These are phyloP conservation scores for Cisticola juncidis DNA, from an alignment of 2,113 vertebrate species.

Conservation along the genomic window DNA sequence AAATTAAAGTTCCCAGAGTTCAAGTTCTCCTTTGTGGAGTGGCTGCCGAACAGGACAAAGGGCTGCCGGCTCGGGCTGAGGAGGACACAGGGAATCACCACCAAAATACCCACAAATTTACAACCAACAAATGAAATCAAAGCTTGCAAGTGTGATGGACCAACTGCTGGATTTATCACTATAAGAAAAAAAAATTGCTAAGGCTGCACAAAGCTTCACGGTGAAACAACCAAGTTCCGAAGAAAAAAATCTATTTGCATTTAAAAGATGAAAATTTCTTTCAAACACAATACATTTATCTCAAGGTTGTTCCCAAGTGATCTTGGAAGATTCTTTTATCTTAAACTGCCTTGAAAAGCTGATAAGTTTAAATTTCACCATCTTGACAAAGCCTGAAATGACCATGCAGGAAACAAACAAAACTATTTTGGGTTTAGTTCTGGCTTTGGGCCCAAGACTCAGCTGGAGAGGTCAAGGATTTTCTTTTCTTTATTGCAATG, in stretches of 20 bases:
- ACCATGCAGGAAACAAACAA: neutral
- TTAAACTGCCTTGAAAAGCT: neutral
- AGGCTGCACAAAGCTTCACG: neutral
- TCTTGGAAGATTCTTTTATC: neutral
- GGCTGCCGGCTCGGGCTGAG: slow-evolving; percentile 87
- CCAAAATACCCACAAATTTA: neutral
- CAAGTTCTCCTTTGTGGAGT: slow-evolving; percentile 86
- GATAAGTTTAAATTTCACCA: neutral
- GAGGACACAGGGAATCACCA: neutral
- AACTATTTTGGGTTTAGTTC: neutral
- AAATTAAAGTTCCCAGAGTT: slow-evolving; percentile 90
- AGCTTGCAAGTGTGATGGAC: neutral
- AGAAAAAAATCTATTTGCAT: neutral
- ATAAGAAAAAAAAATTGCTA: neutral
- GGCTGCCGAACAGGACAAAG: slow-evolving; percentile 89
- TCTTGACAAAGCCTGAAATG: neutral
- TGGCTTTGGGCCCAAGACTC: neutral
- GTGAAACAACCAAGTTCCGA: neutral
- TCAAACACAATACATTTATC: neutral
- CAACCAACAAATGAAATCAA: neutral
- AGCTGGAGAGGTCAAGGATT: neutral
- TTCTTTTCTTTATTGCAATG: neutral
- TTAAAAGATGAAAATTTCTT: neutral
- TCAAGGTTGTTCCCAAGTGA: neutral
- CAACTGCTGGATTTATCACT: neutral